These are phyloP conservation scores for Drosophila glabriapex DNA, from an alignment of 2,888 invertebrate species.

Conservation along the genomic window DNA sequence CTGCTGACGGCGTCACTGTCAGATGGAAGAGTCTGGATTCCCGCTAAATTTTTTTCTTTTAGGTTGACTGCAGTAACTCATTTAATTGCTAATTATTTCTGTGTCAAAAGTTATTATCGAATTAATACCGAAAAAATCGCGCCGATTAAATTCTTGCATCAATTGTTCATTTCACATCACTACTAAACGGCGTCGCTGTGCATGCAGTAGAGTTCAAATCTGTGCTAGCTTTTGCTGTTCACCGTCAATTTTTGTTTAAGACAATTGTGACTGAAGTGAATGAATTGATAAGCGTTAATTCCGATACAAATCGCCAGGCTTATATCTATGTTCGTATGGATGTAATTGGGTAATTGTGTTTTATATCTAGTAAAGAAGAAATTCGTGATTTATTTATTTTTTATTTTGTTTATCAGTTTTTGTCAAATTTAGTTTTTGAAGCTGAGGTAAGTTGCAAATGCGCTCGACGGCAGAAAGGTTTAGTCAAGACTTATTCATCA, in stretches of 20 bases:
- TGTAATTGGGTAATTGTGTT: neutral
- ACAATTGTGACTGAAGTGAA: slow-evolving; percentile 6
- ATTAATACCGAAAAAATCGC: neutral
- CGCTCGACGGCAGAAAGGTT: neutral
- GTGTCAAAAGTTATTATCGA: neutral
- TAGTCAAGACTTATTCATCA: neutral
- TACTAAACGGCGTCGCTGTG: slow-evolving; percentile 43
- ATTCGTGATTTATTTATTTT: neutral
- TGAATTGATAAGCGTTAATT: neutral
- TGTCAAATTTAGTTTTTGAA: neutral
- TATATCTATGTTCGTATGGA: neutral
- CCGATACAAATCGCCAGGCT: neutral
- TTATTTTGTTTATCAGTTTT: slow-evolving; percentile 7
- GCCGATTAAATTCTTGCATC: slow-evolving; percentile 21
- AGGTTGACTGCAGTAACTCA: neutral
- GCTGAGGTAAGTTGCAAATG: neutral
- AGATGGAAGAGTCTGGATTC: too few relatives aligned
- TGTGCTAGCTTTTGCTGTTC: slow-evolving; percentile 30
- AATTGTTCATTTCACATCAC: slow-evolving; percentile 34
- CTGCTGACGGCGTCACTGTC: neutral
- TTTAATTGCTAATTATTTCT: neutral
- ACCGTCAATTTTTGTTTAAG: slow-evolving; percentile 9
- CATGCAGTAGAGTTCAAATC: slow-evolving; percentile 4
- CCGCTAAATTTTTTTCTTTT: neutral
- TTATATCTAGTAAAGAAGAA: neutral